phyloP scores from a whole-genome alignment of 2,888 invertebrate genomes.

The Gastracanthus pulcherrimus region DNA sequence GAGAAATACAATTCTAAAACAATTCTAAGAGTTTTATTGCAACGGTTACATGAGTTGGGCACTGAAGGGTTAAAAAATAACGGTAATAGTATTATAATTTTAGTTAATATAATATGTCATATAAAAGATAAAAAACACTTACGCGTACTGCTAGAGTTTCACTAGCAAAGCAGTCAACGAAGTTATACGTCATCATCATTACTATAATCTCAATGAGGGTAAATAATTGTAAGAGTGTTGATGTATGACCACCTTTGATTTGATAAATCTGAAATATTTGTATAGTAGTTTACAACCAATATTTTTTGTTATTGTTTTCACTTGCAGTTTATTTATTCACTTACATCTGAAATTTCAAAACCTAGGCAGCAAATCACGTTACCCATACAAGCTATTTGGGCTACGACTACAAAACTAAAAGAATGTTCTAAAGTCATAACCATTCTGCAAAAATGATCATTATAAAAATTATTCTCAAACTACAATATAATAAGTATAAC shows the following conservation, averaged over 20 bases:
- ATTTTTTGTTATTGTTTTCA: too few relatives aligned
- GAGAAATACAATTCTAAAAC: too few relatives aligned
- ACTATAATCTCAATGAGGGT: background rate
- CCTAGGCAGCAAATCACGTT: conserved; percentile 11
- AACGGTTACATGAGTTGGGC: too few relatives aligned
- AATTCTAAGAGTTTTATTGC: too few relatives aligned
- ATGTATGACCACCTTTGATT: background rate
- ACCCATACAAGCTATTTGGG: conserved; percentile 20
- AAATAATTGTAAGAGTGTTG: conserved; percentile 6
- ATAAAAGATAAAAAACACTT: too few relatives aligned
- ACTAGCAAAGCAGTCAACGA: conserved; percentile 24
- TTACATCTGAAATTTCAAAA: conserved; percentile 23
- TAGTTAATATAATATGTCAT: too few relatives aligned
- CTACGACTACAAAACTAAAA: conserved; percentile 17
- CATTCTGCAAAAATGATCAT: conserved; percentile 14
- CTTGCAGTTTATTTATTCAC: too few relatives aligned
- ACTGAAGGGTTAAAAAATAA: too few relatives aligned
- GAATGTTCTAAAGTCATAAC: background rate
- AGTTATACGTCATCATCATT: conserved; percentile 7
- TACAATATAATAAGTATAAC: too few relatives aligned
- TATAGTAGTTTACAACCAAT: too few relatives aligned
- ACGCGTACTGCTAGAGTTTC: conserved; percentile 14
- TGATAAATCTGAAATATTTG: background rate
- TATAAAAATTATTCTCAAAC: too few relatives aligned
- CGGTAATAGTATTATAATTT: too few relatives aligned